Evolutionary conservation across 2,888 invertebrate species (phyloP), one percentile per base, ranked within the genome.

Genomic region (Harpagoxenus sublaevis): DNA sequence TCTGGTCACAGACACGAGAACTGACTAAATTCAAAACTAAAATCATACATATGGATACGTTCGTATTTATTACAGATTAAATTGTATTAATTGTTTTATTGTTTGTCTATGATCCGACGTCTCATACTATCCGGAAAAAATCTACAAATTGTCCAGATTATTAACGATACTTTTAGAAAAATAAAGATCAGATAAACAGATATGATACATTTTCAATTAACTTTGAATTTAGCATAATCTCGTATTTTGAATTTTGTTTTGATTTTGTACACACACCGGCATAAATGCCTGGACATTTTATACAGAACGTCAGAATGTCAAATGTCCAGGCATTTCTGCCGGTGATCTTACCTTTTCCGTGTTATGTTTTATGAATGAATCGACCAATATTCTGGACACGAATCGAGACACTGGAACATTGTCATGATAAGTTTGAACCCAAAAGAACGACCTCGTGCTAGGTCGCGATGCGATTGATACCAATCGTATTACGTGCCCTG

Each of bases 361-460:
- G 5, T 73, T 73, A 3, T 3, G 6, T 71, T 57, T 71, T 71
- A 28, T 42, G 42, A 1, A 57, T 71, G 1, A 42, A 28, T 62
- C 31, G 60, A 73, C 9, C 18, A 18, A 73, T 57, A 71, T 71
- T 55, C 57, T 31, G 28, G 39, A 23, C 18, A 71, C 15, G 6
- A 73, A 73, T 42, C 28, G 6, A 71, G 15, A 60, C 4, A 42
- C 9, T 74, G 6, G 28, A 45, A n/a, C 31, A 62, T 45, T 60
- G 23, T 78, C 45, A 68, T 23, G 23, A 74, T 68, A 66, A 23
- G 68, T 57, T 82, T n/a, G 23, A 48, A 53, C 31, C 81, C 39
- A 6, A 60, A 75, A 39, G 4, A 88, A 77, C 83, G 74, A 82
- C 75, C 84, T 78, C 68, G 53, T 73, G 70, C 78, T 57, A 84